These are phyloP conservation scores for Incurvaria masculella DNA, from an alignment of 2,888 invertebrate genomes.

Conservation along the genomic window DNA sequence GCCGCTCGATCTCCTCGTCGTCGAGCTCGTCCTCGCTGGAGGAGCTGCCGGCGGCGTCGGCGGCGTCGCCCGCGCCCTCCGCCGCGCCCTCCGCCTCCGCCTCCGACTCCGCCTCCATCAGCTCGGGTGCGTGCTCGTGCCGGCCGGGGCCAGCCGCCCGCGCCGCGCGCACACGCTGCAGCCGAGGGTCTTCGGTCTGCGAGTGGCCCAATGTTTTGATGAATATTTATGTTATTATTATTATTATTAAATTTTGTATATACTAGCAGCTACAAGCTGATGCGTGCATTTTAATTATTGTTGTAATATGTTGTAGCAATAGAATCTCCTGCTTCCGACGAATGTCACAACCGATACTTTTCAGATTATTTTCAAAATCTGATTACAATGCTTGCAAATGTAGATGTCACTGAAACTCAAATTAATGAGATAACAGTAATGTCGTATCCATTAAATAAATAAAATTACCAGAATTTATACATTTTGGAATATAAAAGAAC, in stretches of 20 bases:
- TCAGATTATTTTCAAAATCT: no score
- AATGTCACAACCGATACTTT: no score
- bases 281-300: no score
- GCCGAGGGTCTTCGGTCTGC: conserved; percentile 76
- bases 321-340: no score
- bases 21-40: conserved; percentile 84
- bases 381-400: no score
- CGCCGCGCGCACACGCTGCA: conserved; percentile 63
- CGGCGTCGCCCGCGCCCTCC: conserved; percentile 45
- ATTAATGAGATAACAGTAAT: no score
- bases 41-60: conserved; percentile 40
- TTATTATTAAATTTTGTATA: neutral
- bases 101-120: conserved; percentile 27
- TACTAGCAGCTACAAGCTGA: no score
- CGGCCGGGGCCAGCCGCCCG: conserved; percentile 50
- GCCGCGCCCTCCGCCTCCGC: conserved; percentile 36
- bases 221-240: neutral
- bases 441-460: no score
- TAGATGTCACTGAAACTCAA: no score
- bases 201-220: conserved; percentile 3
- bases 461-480: no score
- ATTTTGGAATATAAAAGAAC: no score
- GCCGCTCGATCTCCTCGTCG: conserved; percentile 79
- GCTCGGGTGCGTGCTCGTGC: conserved; percentile 54
- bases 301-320: no score